Evolutionary conservation across 2,797 vertebrate genomes (phyloP), one percentile per base, ranked within the genome.

Genomic region (Myripristis murdjan): DNA sequence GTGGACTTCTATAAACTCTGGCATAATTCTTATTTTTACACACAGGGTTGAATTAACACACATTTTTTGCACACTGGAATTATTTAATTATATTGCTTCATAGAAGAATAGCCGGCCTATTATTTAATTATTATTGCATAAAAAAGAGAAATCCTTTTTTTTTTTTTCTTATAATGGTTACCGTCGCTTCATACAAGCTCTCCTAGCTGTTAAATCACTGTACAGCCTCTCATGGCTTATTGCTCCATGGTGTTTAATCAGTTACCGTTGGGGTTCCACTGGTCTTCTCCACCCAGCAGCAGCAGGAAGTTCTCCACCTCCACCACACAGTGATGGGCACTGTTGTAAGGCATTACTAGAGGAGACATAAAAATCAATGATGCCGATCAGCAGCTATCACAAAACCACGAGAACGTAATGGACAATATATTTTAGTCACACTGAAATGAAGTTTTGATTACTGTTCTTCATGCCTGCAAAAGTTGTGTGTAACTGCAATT

Each of bases 291-390:
- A 33, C 98, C 98, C 49, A 99, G 83, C 79, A 99, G 95, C 10
- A 99, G 95, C 88, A 99, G 91, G 90, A 99, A 99, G 94, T 99
- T 99, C 91, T 99, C 98, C 82, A 99, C 97, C 92, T 99, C 98
- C 77, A 99, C 98, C 5, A 99, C 97, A 54, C 98, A 99, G 91
- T 99, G 98, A 94, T 99, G 98, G 60, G 98, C 98, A 9, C 98
- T 99, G 95, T 99, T 99, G 90, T 99, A 99, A 74, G 98, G 98
- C 98, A 99, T 99, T 94, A 99, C 98, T 99, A 88, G 56, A 95
- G 83, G 51, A 73, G 23, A 83, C 49, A 91, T 57, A 88, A 61
- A 79, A 70, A 59, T 7, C 2, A 66, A 39, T 67, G 8, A n/a
- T 1, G 2, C 75, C 10, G 62, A 12, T 70, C 15, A 62, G 4